Base-by-base conservation (phyloP, 2,113 vertebrate species). In the Bubo scandiacus region DNA sequence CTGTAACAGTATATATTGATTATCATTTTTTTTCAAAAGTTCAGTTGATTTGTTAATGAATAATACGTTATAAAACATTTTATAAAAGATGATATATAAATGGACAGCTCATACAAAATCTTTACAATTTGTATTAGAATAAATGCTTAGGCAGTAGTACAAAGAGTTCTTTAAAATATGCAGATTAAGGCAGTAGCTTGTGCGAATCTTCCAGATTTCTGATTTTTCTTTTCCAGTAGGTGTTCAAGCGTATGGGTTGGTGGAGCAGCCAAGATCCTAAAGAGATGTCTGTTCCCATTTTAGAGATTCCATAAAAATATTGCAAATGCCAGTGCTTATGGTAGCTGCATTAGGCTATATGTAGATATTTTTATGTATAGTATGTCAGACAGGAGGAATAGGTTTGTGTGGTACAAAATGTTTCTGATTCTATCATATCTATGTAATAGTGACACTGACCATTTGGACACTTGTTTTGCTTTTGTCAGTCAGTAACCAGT, bases 251-350 rank as follows among this genome's bases (percentile, higher is more conserved):
- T 92, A 72, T 87, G 84, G 70, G 9, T 78, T 81, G 57, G 18
- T 74, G 70, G 65, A 84, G 25, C 83, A 85, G 84, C 91, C 87
- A 95, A 97, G 68, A 86, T 94, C 25, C 43, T 62, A 55, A 38
- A 65, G 59, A 86, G 52, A 59, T 70, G 40, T 68, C 88, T 92
- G 54, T 88, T 92, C 47, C 25, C 10, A 14, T 79, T 95, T 89
- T 68, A 91, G 62, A 43, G 43, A 63, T 52, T 43, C 47, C 52
- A 47, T 87, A 75, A 61, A 87, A 80, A 12, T 40, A 45, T 2
- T 65, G 65, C 51, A 52, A 55, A 30, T 70, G 45, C n/a, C 9
- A 42, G 32, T 67, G 70, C 42, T 75, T 43, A 36, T 77, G 61
- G 42, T 73, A 26, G 70, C 54, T 78, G 36, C 18, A 2, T 29